Percentiles rank a stretch among this genome's conserved stretches.
Conservation (phyloP, 2,113 vertebrate genomes). For the Tautogolabrus adspersus region DNA sequence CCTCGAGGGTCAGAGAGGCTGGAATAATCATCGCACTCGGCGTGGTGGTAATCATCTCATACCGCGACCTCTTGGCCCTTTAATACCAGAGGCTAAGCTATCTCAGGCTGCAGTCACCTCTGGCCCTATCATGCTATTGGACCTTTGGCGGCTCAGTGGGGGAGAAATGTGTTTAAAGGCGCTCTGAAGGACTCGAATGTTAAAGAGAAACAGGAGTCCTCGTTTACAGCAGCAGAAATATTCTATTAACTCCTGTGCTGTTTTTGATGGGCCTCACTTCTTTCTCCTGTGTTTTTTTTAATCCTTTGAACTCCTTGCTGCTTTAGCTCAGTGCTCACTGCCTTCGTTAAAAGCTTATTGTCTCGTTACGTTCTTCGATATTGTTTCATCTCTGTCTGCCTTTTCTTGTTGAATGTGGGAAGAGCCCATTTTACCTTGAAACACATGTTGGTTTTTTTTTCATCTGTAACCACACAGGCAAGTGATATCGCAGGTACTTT, state of each 20-base stretch:
- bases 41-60: constrained; percentile 61
- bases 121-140: constrained; percentile 11
- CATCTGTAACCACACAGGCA: no score
- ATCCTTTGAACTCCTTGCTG: not conserved
- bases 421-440: no score
- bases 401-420: no score
- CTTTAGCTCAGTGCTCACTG: not conserved
- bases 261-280: not conserved
- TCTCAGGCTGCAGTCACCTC: constrained; percentile 38
- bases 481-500: no score
- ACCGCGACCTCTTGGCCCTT: constrained; percentile 36
- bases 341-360: not conserved
- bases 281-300: no score
- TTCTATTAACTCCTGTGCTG: not conserved
- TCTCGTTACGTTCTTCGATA: no score
- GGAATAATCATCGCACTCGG: constrained; percentile 56
- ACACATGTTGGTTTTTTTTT: no score
- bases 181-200: not conserved
- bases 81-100: constrained; percentile 62
- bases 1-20: constrained; percentile 49
- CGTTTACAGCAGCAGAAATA: not conserved
- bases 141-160: constrained; percentile 1
- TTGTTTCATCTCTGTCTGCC: no score
- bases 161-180: not conserved
- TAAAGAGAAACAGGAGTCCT: not conserved